phyloP scores from a whole-genome alignment of 2,888 invertebrate species.

The Hetaerina titia region DNA sequence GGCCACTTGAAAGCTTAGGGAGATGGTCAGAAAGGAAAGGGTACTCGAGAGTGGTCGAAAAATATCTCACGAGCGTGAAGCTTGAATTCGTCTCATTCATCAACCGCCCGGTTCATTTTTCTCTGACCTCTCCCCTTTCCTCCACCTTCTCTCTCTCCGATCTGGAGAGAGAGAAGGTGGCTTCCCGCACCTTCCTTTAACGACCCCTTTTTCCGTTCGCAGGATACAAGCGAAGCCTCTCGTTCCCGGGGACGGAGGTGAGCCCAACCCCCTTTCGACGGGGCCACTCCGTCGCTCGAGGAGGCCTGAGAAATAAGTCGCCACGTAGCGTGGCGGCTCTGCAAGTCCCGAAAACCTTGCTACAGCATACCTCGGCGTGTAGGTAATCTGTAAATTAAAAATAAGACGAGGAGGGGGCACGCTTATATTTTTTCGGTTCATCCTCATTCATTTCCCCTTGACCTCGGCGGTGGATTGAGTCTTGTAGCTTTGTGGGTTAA shows the following conservation, averaged over 20 bases:
- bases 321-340: neutral
- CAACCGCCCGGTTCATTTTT: slow-evolving; percentile 54
- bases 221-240: neutral
- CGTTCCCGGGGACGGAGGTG: neutral
- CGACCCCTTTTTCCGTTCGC: neutral
- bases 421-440: neutral
- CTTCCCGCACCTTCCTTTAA: no score
- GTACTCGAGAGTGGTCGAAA: slow-evolving; percentile 46
- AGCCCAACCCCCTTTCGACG: neutral
- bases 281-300: neutral
- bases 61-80: slow-evolving; percentile 57
- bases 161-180: no score
- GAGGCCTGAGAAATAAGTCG: slow-evolving; percentile 24
- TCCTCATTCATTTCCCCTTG: no score
- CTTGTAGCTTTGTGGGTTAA: slow-evolving; percentile 25
- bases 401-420: neutral
- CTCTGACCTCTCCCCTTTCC: slow-evolving; percentile 23
- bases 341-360: neutral
- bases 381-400: slow-evolving; percentile 21
- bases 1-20: neutral
- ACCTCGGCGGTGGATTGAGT: slow-evolving; percentile 37
- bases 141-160: neutral
- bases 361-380: slow-evolving; percentile 31
- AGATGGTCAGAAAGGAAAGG: neutral
- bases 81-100: slow-evolving; percentile 61